Base-by-base conservation (phyloP, 2,797 vertebrate species). In the Denticeps clupeoides region DNA sequence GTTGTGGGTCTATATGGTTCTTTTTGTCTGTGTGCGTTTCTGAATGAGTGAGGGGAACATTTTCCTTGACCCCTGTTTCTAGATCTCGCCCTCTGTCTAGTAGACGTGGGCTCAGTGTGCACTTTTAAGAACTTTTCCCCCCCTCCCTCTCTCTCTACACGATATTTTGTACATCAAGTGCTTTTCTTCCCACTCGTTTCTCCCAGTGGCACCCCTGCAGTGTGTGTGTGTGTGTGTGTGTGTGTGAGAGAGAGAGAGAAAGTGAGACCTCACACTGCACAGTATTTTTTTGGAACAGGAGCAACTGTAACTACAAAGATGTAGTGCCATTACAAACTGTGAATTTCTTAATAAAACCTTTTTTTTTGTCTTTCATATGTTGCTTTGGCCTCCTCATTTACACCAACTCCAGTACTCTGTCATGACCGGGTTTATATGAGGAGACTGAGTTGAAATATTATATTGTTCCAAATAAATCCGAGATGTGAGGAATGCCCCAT, bases 251-350 rank as follows among this genome's bases (percentile, higher is more conserved):
- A 35, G 45, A 38, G 58, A 44, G 13, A 8, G 45, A 31, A 40
- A 56, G 47, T 66, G 56, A 76, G 46, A 70, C 52, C 52, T 60
- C 70, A 73, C 77, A 75, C 79, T 84, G 86, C 83, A 82, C 71
- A 74, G 70, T 74, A 78, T 81, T 84, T 78, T 68, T 66, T 69
- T 72, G 72, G 73, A 84, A 79, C 78, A 80, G 70, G 74, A 84
- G 70, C 65, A 82, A 87, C 69, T 84, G 73, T 87, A 84, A 90
- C 89, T 89, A 89, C 90, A 74, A 78, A 82, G 62, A 85, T 90
- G 89, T 95, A 93, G 91, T 92, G 87, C 88, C 87, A 90, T 89
- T 97, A 97, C 92, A 97, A 97, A 99, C 95, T 99, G 93, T 99
- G 95, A 99, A 99, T 97, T 99, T 97, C 87, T 89, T 87, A 97